Conservation (phyloP, 2,797 vertebrate species). For the Gymnothorax reevesii region DNA sequence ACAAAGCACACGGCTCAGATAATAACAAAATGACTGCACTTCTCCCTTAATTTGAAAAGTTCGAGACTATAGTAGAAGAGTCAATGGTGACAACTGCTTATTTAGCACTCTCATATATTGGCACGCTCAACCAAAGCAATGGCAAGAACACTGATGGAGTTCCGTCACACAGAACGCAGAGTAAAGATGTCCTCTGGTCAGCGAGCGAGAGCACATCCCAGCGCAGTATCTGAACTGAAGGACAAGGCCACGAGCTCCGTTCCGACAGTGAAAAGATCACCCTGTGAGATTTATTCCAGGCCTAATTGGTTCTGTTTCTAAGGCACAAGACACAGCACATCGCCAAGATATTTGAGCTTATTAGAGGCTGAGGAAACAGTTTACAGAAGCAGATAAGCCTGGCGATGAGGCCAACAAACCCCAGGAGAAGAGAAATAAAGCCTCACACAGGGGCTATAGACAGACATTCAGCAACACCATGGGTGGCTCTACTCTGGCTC, state of each 20-base stretch:
- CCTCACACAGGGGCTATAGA: background rate
- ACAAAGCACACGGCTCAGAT: background rate
- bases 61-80: background rate
- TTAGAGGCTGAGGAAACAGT: conserved; percentile 1
- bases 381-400: conserved; percentile 18
- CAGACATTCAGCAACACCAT: conserved; percentile 20
- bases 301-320: background rate
- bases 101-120: background rate
- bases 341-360: background rate
- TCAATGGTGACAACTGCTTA: background rate
- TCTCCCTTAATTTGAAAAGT: background rate
- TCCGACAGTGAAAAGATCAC: background rate
- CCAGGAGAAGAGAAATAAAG: background rate
- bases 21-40: background rate
- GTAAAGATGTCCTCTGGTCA: background rate
- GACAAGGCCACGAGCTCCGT: background rate
- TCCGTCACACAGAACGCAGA: background rate
- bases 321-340: background rate
- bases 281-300: background rate
- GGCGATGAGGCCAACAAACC: background rate
- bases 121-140: background rate
- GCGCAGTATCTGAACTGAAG: background rate
- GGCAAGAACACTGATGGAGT: background rate
- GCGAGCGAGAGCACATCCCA: background rate
- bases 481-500: background rate